Evolutionary conservation across 2,113 vertebrate genomes (phyloP).

Genomic region (Aramus guarauna): DNA sequence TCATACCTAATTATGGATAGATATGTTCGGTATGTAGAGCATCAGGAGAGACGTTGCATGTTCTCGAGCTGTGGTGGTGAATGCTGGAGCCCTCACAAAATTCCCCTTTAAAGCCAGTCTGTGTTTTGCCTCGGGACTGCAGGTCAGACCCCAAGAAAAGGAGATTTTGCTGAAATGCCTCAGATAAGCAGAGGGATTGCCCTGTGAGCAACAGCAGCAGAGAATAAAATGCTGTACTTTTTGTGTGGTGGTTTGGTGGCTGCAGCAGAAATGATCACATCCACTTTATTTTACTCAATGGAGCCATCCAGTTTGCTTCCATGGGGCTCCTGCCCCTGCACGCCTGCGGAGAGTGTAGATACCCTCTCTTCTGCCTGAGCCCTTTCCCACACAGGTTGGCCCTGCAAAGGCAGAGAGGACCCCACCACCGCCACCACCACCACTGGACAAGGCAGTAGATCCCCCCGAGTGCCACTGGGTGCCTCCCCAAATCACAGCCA

Average conservation of each 20-base stretch:
- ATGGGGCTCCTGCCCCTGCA: fast-evolving
- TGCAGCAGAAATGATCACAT: background rate
- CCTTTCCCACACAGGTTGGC: fast-evolving
- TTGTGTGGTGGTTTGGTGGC: background rate
- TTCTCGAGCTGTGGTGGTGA: background rate
- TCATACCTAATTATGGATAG: background rate
- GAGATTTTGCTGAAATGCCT: background rate
- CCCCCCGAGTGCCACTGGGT: too few relatives aligned
- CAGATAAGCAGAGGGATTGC: background rate
- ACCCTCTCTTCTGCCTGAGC: background rate
- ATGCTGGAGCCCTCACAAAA: background rate
- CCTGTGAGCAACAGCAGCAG: background rate
- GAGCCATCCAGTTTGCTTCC: background rate
- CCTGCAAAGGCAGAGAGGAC: background rate
- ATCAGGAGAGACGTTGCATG: fast-evolving
- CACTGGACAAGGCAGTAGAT: background rate
- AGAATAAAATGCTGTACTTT: background rate
- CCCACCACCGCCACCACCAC: background rate
- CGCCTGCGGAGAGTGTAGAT: fast-evolving
- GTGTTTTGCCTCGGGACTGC: background rate
- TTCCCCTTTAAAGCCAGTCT: background rate
- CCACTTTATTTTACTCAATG: background rate
- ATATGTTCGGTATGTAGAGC: background rate
- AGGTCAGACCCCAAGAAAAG: background rate
- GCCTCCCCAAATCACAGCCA: background rate